phyloP scores from a whole-genome alignment of 1,140 invertebrate genomes.

The Drosophila parabipectinata region DNA sequence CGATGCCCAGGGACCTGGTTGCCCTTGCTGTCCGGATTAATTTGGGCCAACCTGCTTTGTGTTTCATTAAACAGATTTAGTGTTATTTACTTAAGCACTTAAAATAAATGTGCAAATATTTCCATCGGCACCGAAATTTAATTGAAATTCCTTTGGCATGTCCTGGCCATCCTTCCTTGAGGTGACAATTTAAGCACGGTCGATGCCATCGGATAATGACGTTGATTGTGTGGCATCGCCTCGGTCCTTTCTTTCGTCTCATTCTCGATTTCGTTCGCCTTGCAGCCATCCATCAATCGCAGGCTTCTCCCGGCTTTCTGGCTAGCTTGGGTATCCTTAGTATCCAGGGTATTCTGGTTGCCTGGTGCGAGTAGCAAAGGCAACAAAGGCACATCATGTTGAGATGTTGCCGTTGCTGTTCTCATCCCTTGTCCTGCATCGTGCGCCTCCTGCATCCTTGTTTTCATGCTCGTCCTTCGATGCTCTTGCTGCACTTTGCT shows the following conservation, averaged over 20 bases:
- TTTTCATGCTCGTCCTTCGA: constrained; percentile 25
- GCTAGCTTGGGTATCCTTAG: constrained; percentile 34
- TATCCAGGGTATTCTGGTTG: constrained; percentile 8
- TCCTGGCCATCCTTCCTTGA: constrained; percentile 37
- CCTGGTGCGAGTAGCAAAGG: constrained; percentile 32
- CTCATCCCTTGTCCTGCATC: constrained; percentile 17
- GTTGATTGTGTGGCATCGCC: constrained; percentile 66
- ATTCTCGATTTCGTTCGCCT: constrained; percentile 11
- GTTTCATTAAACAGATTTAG: constrained; percentile 67
- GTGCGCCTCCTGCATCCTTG: constrained; percentile 13
- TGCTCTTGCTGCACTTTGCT: constrained; percentile 66
- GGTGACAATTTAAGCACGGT: constrained; percentile 76
- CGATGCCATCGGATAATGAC: constrained; percentile 71
- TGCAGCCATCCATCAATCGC: constrained; percentile 68
- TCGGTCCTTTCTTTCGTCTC: constrained; percentile 23
- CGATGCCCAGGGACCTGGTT: constrained; percentile 18
- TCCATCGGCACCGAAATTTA: constrained; percentile 46
- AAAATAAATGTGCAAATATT: constrained; percentile 48
- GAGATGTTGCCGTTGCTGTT: constrained; percentile 62
- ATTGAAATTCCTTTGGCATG: constrained; percentile 62
- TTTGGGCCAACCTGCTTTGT: constrained; percentile 55
- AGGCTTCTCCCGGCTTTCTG: constrained; percentile 24
- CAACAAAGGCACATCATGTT: constrained; percentile 59
- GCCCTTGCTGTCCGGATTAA: constrained; percentile 38
- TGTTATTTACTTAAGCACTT: constrained; percentile 57